phyloP scores from a whole-genome alignment of 2,797 vertebrate genomes.

The Pipistrellus kuhlii region DNA sequence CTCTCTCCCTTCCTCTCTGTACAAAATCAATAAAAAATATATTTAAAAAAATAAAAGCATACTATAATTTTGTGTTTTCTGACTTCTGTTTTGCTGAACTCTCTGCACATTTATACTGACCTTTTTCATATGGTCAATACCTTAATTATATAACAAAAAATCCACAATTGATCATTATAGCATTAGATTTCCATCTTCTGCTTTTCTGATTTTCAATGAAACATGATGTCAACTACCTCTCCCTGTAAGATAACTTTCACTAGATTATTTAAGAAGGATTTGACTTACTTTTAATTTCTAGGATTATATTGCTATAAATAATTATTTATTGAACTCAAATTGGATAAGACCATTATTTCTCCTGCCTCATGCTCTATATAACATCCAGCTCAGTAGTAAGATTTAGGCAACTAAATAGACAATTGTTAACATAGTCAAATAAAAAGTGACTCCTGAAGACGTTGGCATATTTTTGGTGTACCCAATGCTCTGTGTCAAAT shows the following conservation, averaged over 20 bases:
- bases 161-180: not conserved
- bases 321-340: not conserved
- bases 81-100: not conserved
- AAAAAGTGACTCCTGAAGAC: not conserved
- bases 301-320: not conserved
- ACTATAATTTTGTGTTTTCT: not conserved
- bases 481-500: not conserved
- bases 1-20: too few species aligned
- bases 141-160: not conserved
- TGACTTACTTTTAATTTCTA: not conserved
- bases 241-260: not conserved
- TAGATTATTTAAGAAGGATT: not conserved
- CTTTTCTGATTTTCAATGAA: not conserved
- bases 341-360: not conserved
- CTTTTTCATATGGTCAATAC: not conserved
- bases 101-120: not conserved
- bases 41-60: not conserved
- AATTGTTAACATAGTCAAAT: not conserved
- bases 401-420: not conserved
- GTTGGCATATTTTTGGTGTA: not conserved
- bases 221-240: not conserved
- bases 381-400: not conserved
- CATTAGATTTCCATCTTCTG: not conserved
- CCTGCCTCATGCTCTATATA: not conserved
- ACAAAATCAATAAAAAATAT: too few species aligned